Evolutionary conservation across 2,888 invertebrate genomes (phyloP), one percentile per base, ranked within the genome.

Genomic region (Cataglyphis livida): DNA sequence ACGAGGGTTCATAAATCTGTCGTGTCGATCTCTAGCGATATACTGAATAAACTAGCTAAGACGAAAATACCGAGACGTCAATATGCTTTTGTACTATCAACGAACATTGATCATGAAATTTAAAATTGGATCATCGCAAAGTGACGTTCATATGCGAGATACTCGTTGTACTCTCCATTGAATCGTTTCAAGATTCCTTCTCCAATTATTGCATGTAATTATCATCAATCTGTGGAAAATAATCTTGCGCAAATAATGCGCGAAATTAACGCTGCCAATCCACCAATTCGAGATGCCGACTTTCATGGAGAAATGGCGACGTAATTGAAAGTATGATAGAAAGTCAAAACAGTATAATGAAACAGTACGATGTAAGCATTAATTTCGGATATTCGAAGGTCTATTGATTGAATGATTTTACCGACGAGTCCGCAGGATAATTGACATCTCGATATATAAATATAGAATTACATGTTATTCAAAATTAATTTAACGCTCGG

Each of bases 401-500:
- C 10, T 3, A 48, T 48, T 28, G 0, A 25, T 18, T 2, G 44
- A 41, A 10, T 28, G 28, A 28, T 44, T 51, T 2, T n/a, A 51
- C n/a, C n/a, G 7, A 51, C 7, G 10, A 44, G 25, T 12, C 32
- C n/a, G 1, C 0, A 10, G 10, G 5, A 35, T 54, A 70, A 68
- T 70, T 54, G 35, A 18, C 15, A 18, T 21, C 15, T 18, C 35
- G 35, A 71, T 57, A 35, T 35, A 35, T 35, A 71, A 71, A 1
- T 71, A 38, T 25, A 71, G 25, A 15, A 38, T 38, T 38, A 18
- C 1, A 51, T 7, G 9, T 18, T 57, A 57, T 38, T 57, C 54
- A 10, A 71, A 71, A 71, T 57, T 57, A 71, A 57, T 71, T 71
- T 71, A 38, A 71, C 21, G 18, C 38, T 38, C 18, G 12, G 35